Percentiles rank a stretch among this genome's conserved stretches.
Conservation (phyloP, 1,140 invertebrate genomes). For the Bombus terrestris region DNA sequence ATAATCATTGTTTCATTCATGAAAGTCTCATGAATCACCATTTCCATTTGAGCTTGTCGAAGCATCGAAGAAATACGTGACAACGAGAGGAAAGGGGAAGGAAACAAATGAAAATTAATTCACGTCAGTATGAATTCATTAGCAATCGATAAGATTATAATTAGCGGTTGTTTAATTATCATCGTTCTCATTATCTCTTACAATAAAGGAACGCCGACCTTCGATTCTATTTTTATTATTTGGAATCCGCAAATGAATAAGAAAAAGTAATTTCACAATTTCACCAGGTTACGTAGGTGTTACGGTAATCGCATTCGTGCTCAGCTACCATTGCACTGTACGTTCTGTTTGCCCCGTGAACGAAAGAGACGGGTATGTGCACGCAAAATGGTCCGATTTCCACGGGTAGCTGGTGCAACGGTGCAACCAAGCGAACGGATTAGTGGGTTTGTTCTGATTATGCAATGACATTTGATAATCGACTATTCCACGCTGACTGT, state of each 20-base stretch:
- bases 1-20: background rate
- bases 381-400: constrained; percentile 26
- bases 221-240: background rate
- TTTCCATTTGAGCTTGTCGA: background rate
- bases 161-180: no score
- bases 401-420: constrained; percentile 17
- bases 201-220: background rate
- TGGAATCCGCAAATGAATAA: background rate
- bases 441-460: constrained; percentile 1
- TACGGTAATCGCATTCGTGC: constrained; percentile 12
- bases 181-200: background rate
- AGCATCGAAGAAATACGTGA: background rate
- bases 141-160: no score
- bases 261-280: constrained; percentile 35
- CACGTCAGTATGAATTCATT: no score
- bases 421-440: constrained; percentile 24
- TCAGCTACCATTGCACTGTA: background rate
- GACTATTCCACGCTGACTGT: background rate
- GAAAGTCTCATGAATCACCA: background rate
- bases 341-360: background rate
- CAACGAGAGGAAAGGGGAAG: background rate
- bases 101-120: background rate
- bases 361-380: background rate
- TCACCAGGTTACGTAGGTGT: constrained; percentile 7
- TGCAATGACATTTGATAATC: constrained; percentile 38